Evolutionary conservation across 2,797 vertebrate species (phyloP).

Genomic region (Podargus strigoides): DNA sequence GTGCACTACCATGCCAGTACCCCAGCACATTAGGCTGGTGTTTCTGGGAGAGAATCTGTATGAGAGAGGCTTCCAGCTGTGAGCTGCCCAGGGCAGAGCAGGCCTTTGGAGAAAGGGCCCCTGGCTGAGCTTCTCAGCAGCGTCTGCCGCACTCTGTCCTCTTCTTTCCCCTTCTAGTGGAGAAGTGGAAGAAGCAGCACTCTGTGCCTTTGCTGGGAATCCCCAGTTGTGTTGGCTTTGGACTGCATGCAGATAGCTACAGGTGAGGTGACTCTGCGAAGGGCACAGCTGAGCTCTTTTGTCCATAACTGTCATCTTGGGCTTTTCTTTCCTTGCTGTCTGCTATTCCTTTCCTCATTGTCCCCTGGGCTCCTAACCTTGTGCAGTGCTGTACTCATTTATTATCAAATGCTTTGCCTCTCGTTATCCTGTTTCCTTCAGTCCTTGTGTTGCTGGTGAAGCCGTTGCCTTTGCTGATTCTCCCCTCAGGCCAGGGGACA

Average conservation of each 20-base stretch:
- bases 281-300: neutral
- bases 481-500: neutral
- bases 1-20: fast-evolving
- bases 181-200: slow-evolving; percentile 86
- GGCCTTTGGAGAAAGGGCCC: neutral
- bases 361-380: neutral
- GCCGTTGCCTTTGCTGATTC: neutral
- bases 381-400: neutral
- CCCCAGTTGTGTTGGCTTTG: slow-evolving; percentile 86
- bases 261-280: slow-evolving; percentile 74
- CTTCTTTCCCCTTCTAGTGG: slow-evolving; percentile 74
- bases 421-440: neutral
- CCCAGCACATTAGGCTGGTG: neutral
- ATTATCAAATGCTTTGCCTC: neutral
- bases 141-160: neutral
- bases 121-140: neutral
- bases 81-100: no score
- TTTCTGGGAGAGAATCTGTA: neutral
- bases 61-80: neutral
- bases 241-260: slow-evolving; percentile 81
- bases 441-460: neutral
- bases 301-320: neutral
- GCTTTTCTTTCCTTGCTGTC: neutral
- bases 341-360: neutral
- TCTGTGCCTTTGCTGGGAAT: slow-evolving; percentile 83